These are phyloP conservation scores for Vimba vimba DNA, from an alignment of 2,113 vertebrate genomes.

Conservation along the genomic window DNA sequence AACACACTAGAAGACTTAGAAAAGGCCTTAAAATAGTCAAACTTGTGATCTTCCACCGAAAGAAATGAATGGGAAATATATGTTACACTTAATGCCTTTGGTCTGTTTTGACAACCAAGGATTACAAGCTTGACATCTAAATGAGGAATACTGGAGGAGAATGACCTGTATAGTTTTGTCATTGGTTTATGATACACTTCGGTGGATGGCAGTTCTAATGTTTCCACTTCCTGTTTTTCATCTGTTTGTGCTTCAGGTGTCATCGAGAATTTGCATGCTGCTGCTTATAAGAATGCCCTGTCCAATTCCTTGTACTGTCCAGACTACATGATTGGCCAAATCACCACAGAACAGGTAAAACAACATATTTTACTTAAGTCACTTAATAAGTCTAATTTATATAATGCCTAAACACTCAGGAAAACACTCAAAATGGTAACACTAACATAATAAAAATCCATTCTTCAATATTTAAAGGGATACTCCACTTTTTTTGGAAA, in stretches of 20 bases:
- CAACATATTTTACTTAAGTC: neutral
- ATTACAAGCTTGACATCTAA: neutral
- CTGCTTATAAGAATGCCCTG: conserved; percentile 88
- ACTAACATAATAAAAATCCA: neutral
- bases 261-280: conserved; percentile 87
- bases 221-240: neutral
- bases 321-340: conserved; percentile 84
- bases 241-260: conserved; percentile 73
- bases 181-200: neutral
- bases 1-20: neutral
- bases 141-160: neutral
- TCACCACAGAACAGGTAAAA: conserved; percentile 88
- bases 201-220: neutral
- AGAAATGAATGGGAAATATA: too few relatives aligned
- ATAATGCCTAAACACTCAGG: neutral
- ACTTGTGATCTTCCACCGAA: too few relatives aligned
- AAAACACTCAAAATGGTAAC: neutral
- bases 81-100: neutral
- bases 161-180: neutral
- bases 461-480: too few relatives aligned
- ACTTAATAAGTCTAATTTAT: neutral
- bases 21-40: too few relatives aligned
- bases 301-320: conserved; percentile 94
- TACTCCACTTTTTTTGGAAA: too few relatives aligned
- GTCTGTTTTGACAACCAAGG: neutral